Percentiles rank a stretch among this genome's conserved stretches.
Evolutionary conservation across 2,113 vertebrate genomes (phyloP).

Genomic region (Herpetotheres cachinnans): DNA sequence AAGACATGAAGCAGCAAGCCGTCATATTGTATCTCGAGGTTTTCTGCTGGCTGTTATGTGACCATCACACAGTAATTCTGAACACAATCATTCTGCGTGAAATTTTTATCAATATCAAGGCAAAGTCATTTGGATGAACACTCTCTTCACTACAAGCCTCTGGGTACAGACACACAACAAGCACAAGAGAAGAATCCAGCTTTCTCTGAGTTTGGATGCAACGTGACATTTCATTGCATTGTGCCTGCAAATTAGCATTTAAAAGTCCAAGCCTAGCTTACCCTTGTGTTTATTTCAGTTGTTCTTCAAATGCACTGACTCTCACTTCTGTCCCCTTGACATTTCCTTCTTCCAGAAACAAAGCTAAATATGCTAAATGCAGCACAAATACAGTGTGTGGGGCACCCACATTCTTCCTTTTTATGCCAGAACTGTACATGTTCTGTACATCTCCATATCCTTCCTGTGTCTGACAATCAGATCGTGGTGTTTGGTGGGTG

Average conservation of each 20-base stretch:
- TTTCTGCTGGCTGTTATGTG: neutral
- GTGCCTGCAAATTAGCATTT: neutral
- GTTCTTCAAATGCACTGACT: neutral
- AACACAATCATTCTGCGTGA: neutral
- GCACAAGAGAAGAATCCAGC: neutral
- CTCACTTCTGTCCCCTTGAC: neutral
- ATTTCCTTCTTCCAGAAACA: neutral
- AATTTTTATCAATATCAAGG: neutral
- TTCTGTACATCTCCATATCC: neutral
- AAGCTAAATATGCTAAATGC: neutral
- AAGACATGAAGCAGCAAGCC: neutral
- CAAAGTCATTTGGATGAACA: neutral
- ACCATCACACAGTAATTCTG: neutral
- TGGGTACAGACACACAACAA: neutral
- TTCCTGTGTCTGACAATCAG: rapidly evolving
- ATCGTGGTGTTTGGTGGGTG: rapidly evolving
- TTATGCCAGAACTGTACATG: neutral
- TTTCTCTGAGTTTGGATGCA: neutral
- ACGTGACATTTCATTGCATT: neutral
- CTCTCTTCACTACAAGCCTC: neutral
- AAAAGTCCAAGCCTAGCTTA: neutral
- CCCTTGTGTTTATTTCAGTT: neutral
- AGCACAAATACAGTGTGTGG: neutral
- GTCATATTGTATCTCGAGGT: neutral
- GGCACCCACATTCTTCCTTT: neutral